Conservation (phyloP, 1,140 invertebrate genomes). For the Sycophaga agraensis region DNA sequence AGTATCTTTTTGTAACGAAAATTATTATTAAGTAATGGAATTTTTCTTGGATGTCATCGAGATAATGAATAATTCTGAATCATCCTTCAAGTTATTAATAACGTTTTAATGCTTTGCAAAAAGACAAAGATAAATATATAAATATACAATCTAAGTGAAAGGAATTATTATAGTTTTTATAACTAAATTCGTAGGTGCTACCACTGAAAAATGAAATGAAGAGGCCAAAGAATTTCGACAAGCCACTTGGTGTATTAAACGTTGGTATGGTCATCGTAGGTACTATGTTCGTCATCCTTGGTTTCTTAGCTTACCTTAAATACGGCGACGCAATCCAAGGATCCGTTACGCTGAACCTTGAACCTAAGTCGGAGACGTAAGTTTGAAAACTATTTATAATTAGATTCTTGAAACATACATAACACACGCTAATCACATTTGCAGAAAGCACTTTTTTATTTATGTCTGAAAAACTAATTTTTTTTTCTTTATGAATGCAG, state of each 20-base stretch:
- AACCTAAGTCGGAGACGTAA: slow-evolving; percentile 20
- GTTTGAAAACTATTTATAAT: not conserved
- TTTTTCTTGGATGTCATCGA: too few species aligned
- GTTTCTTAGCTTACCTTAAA: slow-evolving; percentile 82
- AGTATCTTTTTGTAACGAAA: too few species aligned
- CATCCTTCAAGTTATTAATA: too few species aligned
- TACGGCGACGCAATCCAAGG: slow-evolving; percentile 72
- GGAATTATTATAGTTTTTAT: not conserved
- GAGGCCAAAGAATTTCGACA: slow-evolving; percentile 74
- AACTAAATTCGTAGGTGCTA: slow-evolving; percentile 65
- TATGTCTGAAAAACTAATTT: not conserved
- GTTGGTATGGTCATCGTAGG: slow-evolving; percentile 80
- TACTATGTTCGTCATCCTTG: slow-evolving; percentile 73
- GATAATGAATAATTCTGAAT: too few species aligned
- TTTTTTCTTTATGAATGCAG: too few species aligned
- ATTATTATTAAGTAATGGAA: too few species aligned
- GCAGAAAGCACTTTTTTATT: not conserved
- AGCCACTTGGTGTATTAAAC: slow-evolving; percentile 78
- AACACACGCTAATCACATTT: not conserved
- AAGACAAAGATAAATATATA: too few species aligned
- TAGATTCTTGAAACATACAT: not conserved
- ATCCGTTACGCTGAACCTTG: slow-evolving; percentile 75
- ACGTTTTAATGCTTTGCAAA: too few species aligned
- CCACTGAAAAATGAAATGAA: slow-evolving; percentile 90
- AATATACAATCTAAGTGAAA: too few species aligned